phyloP scores from a whole-genome alignment of 2,888 invertebrate species.

The Hartigia nigra region DNA sequence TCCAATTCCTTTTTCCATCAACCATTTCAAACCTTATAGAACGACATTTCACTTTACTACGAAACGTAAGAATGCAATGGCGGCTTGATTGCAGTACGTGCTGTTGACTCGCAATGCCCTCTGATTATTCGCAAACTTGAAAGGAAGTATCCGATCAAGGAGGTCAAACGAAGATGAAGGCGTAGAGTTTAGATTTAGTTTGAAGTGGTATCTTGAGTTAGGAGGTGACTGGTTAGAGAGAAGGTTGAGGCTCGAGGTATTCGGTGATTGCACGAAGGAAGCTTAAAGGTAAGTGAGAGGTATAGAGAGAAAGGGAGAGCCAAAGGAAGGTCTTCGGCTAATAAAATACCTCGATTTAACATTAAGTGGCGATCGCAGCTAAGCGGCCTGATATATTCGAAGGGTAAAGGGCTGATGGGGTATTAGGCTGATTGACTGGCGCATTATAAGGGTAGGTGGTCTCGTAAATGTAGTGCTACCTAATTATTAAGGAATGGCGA shows the following conservation, averaged over 20 bases:
- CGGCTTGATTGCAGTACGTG: background rate
- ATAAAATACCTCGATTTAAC: constrained; percentile 33
- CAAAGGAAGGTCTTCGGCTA: constrained; percentile 18
- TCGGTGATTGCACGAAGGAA: background rate
- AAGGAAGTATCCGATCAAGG: background rate
- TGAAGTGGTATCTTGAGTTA: background rate
- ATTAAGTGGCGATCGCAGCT: constrained; percentile 22
- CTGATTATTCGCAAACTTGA: background rate
- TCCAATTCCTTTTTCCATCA: background rate
- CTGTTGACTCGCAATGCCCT: background rate
- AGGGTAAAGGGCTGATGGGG: constrained; percentile 27
- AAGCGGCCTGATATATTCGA: constrained; percentile 20
- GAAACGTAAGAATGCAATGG: background rate
- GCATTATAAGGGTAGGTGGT: constrained; percentile 21
- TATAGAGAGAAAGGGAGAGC: background rate
- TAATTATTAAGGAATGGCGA: background rate
- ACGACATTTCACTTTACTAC: background rate
- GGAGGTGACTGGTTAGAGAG: background rate
- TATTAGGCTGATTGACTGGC: constrained; percentile 29
- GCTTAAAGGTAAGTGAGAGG: background rate
- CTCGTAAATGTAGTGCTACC: background rate
- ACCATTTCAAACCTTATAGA: background rate
- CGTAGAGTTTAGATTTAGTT: background rate
- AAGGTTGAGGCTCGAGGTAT: background rate
- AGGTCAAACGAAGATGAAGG: background rate